Evolutionary conservation across 2,888 invertebrate genomes (phyloP), one percentile per base, ranked within the genome.

Genomic region (Celastrina argiolus): DNA sequence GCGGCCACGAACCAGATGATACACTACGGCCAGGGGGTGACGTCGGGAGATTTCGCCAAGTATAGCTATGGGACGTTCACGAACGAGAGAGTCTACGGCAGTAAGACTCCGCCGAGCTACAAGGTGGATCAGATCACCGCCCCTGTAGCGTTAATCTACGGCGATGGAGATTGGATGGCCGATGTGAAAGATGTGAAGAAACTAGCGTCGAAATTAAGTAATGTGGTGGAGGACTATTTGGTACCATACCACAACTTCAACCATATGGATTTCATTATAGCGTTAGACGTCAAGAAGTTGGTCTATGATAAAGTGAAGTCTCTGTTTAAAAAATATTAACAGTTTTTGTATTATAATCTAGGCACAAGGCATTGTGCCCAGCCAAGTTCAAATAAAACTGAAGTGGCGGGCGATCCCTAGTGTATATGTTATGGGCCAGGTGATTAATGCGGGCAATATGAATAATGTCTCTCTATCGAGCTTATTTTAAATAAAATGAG

Each of bases 121-220:
- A 68, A 72, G 1, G 66, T 89, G 58, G 74, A 75, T 5, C 80
- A 78, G 10, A 73, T 90, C 14, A 71, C 67, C 1, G 76, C 81
- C 0, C 88, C 89, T 0, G 79, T 90, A 5, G 79, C 81, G 7
- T 71, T 91, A 63, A 81, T 88, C 63, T 86, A 85, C 70, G 84
- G 85, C 36, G 81, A 82, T 2, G 92, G 93, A 16, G 96, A 96
- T 78, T 93, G 94, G 92, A 78, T 96, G 22, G 92, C 94, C 1
- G 84, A 91, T 64, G 87, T 92, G 2, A 78, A 80, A 71, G 94
- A 94, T 68, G 93, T 94, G 0, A 79, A 91, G 51, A 81, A 84
- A 18, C 76, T 94, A 64, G 87, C 91, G 42, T 78, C 81, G 12
- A 81, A 85, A 67, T 77, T 96, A 56, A 84, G 85, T 8, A 93